phyloP scores from a whole-genome alignment of 1,140 invertebrate species.

The Halyomorpha halys region DNA sequence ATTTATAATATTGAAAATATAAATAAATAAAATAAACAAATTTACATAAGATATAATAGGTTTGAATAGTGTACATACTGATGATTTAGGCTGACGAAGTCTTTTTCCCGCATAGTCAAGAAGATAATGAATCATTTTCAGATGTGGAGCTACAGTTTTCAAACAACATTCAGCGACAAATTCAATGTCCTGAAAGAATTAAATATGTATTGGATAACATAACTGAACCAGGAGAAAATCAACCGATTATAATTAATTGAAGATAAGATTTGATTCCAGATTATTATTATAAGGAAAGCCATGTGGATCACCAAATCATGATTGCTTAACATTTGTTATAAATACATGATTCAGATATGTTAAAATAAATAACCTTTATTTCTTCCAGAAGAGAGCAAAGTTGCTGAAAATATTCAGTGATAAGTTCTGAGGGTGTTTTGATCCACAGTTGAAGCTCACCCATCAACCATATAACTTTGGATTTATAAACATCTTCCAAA shows the following conservation, averaged over 20 bases:
- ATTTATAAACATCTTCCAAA: conserved; percentile 35
- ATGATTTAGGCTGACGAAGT: background rate
- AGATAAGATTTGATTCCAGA: too few relatives aligned
- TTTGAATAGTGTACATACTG: too few relatives aligned
- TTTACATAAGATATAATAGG: too few relatives aligned
- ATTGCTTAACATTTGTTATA: too few relatives aligned
- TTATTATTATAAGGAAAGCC: too few relatives aligned
- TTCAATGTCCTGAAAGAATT: conserved; percentile 33
- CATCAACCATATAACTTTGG: conserved; percentile 35
- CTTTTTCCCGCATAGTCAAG: conserved; percentile 10
- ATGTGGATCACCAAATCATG: too few relatives aligned
- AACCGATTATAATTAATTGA: too few relatives aligned
- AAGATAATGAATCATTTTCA: conserved; percentile 18
- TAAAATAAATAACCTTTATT: background rate
- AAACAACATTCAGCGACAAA: conserved; percentile 37
- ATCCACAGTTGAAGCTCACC: conserved; percentile 34
- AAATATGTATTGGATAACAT: background rate
- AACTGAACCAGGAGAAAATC: too few relatives aligned
- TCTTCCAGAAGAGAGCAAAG: background rate
- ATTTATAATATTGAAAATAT: too few relatives aligned
- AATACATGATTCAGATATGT: too few relatives aligned
- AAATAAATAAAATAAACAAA: too few relatives aligned
- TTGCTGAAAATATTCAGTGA: background rate
- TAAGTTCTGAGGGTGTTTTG: conserved; percentile 20
- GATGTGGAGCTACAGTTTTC: conserved; percentile 32